Evolutionary conservation across 2,113 vertebrate species (phyloP), one percentile per base, ranked within the genome.

Genomic region (Capreolus pygargus): DNA sequence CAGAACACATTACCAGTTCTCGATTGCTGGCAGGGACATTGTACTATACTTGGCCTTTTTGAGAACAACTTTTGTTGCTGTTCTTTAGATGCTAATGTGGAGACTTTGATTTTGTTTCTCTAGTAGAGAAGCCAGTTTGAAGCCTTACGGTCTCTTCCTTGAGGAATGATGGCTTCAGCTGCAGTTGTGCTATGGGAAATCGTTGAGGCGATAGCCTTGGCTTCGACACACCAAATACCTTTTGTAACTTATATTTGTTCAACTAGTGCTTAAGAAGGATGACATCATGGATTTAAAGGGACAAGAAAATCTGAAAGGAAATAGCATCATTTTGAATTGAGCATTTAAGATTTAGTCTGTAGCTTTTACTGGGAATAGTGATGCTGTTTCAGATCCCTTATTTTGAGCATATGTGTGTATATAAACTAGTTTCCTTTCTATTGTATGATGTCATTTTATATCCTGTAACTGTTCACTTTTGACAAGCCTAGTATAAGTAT

Each of bases 231-330:
- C 64, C 57, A 87, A 47, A 33, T 89, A 23, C 27, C 95, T 97
- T 95, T 97, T 97, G 95, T 95, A 85, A 94, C 86, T 95, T 19
- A 1, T 21, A 67, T 90, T 57, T 95, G 61, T 89, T 98, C 95
- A 94, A 33, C 60, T 95, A 89, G 54, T 94, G 95, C 19, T 95
- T 39, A 81, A 90, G 83, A 89, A 76, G 92, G 97, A 84, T 95
- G 96, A 97, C 89, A 82, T 91, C 97, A n/a, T 5, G 8, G 47
- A 74, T 30, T 91, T 52, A 93, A 91, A 95, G 95, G 79, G 61
- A 76, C 28, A 79, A 84, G 70, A 45, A 61, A 78, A 70, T 79
- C 95, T 86, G 67, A 58, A 78, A 85, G 84, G 79, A 61, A 82
- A 86, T 79, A 28, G 55, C 50, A 17, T 85, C 54, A 2, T 79